These are phyloP conservation scores for Byasa hedistus DNA, from an alignment of 2,888 invertebrate genomes.

Conservation along the genomic window DNA sequence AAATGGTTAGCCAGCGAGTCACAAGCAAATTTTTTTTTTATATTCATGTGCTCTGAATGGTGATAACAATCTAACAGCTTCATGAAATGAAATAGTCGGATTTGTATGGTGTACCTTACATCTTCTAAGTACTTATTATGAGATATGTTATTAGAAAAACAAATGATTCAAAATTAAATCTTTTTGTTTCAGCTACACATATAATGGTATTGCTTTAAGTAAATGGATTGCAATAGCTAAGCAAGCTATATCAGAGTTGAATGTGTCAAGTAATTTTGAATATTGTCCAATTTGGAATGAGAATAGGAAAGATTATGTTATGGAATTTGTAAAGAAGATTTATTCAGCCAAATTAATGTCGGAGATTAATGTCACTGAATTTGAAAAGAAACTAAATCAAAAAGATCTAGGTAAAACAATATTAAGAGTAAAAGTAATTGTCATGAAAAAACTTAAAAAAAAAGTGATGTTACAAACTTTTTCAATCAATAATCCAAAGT, in stretches of 20 bases:
- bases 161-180: no score
- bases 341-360: conserved; percentile 54
- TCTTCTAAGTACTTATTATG: no score
- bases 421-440: no score
- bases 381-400: conserved; percentile 45
- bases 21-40: no score
- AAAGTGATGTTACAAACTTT: no score
- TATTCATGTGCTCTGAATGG: no score
- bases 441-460: neutral
- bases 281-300: conserved; percentile 73
- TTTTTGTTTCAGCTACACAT: conserved; percentile 54
- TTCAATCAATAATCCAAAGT: neutral
- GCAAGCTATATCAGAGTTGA: conserved; percentile 79
- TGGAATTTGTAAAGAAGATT: conserved; percentile 62
- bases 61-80: no score
- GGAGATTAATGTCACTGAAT: conserved; percentile 57
- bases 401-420: conserved; percentile 38
- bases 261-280: conserved; percentile 71
- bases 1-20: no score
- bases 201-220: conserved; percentile 62
- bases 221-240: conserved; percentile 72
- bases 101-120: no score
- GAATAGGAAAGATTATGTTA: conserved; percentile 50
- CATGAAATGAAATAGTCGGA: no score
- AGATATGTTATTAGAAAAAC: no score